phyloP scores from a whole-genome alignment of 2,113 vertebrate species.

The Chinchilla lanigera region DNA sequence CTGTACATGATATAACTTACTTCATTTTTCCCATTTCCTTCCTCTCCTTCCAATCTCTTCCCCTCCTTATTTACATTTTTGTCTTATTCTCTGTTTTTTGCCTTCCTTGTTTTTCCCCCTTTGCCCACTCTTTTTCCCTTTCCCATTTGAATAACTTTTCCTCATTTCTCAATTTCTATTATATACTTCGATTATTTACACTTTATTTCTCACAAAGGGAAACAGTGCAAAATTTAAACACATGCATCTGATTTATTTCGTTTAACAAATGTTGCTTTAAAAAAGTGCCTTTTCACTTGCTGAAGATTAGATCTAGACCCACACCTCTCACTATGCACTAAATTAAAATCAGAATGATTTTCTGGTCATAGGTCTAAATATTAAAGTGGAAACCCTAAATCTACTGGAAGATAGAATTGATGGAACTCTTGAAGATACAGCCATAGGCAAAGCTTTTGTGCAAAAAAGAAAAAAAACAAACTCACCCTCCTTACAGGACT shows the following conservation, averaged over 20 bases:
- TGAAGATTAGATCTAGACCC: too few relatives aligned
- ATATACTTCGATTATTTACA: not conserved
- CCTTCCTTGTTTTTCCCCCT: not conserved
- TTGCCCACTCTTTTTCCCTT: too few relatives aligned
- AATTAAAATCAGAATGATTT: too few relatives aligned
- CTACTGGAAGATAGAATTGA: not conserved
- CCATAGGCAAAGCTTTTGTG: not conserved
- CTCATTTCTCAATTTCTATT: not conserved
- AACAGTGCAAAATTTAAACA: not conserved
- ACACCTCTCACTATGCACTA: too few relatives aligned
- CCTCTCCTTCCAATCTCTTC: not conserved
- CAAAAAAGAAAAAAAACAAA: too few relatives aligned
- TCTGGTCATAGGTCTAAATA: too few relatives aligned
- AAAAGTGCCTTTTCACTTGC: too few relatives aligned
- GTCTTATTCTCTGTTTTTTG: not conserved
- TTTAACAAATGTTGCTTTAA: not conserved
- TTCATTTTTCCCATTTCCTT: not conserved
- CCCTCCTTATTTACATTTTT: not conserved
- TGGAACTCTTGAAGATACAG: not conserved
- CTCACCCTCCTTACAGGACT: not conserved
- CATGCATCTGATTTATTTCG: not conserved
- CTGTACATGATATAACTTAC: not conserved
- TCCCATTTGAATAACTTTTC: not conserved
- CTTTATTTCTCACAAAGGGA: not conserved
- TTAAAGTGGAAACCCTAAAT: not conserved